These are phyloP conservation scores for Pandemis cinnamomeana DNA, from an alignment of 2,888 invertebrate genomes.

Conservation along the genomic window DNA sequence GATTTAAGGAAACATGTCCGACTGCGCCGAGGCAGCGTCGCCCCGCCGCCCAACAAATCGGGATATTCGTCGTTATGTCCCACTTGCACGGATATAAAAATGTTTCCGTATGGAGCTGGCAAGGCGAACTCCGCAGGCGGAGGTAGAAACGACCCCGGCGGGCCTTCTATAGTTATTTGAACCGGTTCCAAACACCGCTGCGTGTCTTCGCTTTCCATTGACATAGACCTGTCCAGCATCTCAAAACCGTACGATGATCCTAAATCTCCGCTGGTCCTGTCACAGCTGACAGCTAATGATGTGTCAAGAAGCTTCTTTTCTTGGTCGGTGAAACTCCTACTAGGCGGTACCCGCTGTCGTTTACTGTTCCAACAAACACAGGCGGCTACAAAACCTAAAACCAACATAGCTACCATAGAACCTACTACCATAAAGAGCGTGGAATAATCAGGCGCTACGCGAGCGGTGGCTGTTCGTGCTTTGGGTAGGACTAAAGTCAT, in stretches of 20 bases:
- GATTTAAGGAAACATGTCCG: conserved; percentile 84
- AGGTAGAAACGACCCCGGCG: conserved; percentile 73
- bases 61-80: conserved; percentile 89
- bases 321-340: conserved; percentile 92
- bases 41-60: conserved; percentile 87
- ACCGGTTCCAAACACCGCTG: conserved; percentile 83
- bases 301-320: conserved; percentile 94
- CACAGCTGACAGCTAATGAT: conserved; percentile 87
- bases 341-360: conserved; percentile 88
- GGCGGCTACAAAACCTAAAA: conserved; percentile 83
- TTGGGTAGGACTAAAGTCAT: conserved; percentile 81
- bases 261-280: conserved; percentile 87
- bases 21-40: conserved; percentile 80
- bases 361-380: conserved; percentile 86
- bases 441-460: conserved; percentile 89
- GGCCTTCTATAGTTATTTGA: conserved; percentile 85
- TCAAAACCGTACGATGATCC: conserved; percentile 81
- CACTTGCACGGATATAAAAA: conserved; percentile 94
- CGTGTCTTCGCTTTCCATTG: conserved; percentile 79
- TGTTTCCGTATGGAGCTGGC: conserved; percentile 87
- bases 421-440: conserved; percentile 89
- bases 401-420: conserved; percentile 87
- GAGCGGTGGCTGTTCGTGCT: conserved; percentile 90
- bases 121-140: conserved; percentile 80
- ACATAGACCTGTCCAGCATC: conserved; percentile 81